phyloP scores from a whole-genome alignment of 2,888 invertebrate genomes.

The Cantharis nigra region DNA sequence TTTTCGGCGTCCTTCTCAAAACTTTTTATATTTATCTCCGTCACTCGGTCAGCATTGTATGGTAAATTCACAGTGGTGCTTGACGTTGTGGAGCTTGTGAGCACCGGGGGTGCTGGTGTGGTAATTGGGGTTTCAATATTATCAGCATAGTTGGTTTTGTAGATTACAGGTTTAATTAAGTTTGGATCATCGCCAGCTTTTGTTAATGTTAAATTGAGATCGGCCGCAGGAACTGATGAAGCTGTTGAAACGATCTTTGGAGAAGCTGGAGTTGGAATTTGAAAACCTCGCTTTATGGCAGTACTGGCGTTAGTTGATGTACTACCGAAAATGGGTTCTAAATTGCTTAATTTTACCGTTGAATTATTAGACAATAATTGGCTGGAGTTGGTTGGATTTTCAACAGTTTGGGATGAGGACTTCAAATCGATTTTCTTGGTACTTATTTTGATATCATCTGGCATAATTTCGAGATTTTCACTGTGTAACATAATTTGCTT shows the following conservation, averaged over 20 bases:
- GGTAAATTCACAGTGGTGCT: not conserved
- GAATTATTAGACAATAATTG: not conserved
- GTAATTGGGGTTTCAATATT: no score
- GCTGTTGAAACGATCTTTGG: not conserved
- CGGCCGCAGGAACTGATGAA: not conserved
- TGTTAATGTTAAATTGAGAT: not conserved
- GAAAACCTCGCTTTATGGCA: not conserved
- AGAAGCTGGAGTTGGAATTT: not conserved
- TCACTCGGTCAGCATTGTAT: not conserved
- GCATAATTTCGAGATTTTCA: conserved; percentile 44
- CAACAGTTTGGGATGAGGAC: not conserved
- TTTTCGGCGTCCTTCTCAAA: conserved; percentile 42
- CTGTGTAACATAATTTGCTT: conserved; percentile 48
- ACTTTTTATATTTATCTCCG: not conserved
- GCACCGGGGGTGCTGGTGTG: not conserved
- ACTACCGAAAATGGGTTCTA: not conserved
- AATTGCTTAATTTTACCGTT: not conserved
- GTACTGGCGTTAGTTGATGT: not conserved
- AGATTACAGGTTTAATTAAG: not conserved
- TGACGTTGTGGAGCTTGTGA: not conserved
- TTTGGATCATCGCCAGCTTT: not conserved
- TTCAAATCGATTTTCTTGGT: conserved; percentile 15
- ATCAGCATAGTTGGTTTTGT: not conserved
- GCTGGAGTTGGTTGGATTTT: not conserved
- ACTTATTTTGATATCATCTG: conserved; percentile 41